Base-by-base conservation (phyloP, 2,888 invertebrate species). In the Heliconius sara region DNA sequence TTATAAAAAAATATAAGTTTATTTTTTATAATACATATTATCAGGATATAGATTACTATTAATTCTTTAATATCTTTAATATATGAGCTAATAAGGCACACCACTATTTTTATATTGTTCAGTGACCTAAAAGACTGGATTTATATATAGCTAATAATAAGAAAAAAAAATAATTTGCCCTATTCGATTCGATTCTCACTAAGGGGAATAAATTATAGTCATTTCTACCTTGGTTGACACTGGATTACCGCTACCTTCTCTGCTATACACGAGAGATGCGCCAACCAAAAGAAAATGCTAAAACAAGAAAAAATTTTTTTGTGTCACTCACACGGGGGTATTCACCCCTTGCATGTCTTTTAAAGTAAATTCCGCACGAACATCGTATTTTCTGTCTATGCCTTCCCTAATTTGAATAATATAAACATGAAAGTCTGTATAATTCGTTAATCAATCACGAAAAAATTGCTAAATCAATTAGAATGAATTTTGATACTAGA, bases 381-480 rank as follows among this genome's bases (percentile, higher is more conserved):
- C 19, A 30, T 22, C 66, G 16, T 6, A 22, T 66, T 39, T 67
- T 67, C 34, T n/a, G 30, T 66, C 22, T 65, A 12, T 65, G 63
- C 25, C 12, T n/a, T n/a, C n/a, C 13, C 68, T 68, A 16, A n/a
- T 68, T 39, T 65, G 25, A 65, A 39, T 68, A 68, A 39, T 68
- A 34, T 68, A 39, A n/a, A 68, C 68, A n/a, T 68, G 68, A 68
- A 68, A 68, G 68, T 68, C n/a, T 39, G 68, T n/a, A 6, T 39
- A 13, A 39, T 43, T 13, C 22, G n/a, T n/a, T 67, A 22, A 9
- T 66, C 30, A 27, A 66, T 67, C 68, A 68, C 39, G 68, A 39
- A 39, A 39, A 22, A 39, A 47, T 6, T 5, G 19, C 19, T 47
- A 1, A 16, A 47, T 6, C 16, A 6, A 47, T 47, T 19, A 16